Conservation (phyloP, 2,888 invertebrate species). For the Maniola hyperantus region DNA sequence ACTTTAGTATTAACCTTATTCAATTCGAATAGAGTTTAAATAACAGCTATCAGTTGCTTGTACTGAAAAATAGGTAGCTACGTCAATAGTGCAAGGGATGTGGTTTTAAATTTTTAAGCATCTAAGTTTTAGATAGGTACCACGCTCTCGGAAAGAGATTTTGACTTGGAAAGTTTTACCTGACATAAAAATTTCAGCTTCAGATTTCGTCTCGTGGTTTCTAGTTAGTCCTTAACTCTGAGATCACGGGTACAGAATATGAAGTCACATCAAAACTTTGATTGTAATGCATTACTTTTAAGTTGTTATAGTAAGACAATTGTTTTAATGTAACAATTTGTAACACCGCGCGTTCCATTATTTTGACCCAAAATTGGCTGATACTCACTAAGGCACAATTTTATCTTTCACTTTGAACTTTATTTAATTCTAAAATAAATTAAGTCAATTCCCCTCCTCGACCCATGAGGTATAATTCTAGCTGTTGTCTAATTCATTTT, state of each 20-base stretch:
- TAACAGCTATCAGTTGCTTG: too few species aligned
- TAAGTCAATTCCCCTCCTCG: conserved; percentile 64
- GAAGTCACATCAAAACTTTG: conserved; percentile 31
- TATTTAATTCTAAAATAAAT: conserved; percentile 73
- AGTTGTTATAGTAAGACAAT: too few species aligned
- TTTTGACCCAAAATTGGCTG: conserved; percentile 65
- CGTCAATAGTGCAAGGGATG: too few species aligned
- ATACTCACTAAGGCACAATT: conserved; percentile 81
- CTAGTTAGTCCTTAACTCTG: neutral
- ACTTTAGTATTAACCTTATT: too few species aligned
- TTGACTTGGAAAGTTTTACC: too few species aligned
- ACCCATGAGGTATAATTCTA: conserved; percentile 41
- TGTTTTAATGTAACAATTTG: conserved; percentile 26
- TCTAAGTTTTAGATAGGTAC: too few species aligned
- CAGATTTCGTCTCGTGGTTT: neutral
- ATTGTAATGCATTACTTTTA: neutral
- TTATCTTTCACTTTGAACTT: conserved; percentile 79
- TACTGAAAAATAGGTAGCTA: too few species aligned
- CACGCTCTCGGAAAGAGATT: too few species aligned
- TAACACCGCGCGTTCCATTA: conserved; percentile 40
- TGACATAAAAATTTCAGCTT: neutral
- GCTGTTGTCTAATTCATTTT: conserved; percentile 40
- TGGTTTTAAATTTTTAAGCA: too few species aligned
- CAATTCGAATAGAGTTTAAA: too few species aligned
- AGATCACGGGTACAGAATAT: conserved; percentile 6